Base-by-base conservation (phyloP, 2,888 invertebrate genomes). In the Sympetrum striolatum region DNA sequence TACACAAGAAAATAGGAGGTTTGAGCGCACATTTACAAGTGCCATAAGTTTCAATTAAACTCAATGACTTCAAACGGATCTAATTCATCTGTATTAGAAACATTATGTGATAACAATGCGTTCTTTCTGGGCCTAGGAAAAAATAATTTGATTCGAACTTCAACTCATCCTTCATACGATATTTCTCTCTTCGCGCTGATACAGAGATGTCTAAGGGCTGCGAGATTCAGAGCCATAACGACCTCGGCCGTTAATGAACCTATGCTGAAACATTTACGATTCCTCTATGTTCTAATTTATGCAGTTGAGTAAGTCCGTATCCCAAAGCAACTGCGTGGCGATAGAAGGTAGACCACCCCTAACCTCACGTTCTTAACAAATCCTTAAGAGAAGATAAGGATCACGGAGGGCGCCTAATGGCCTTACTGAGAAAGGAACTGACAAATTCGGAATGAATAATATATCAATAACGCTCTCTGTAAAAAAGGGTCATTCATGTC, bases 231-330 rank as follows among this genome's bases (percentile, higher is more conserved):
- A 58, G 8, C 86, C 60, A 37, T 39, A 86, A 60, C 60, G 86
- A 64, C 64, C 39, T 35, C 86, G 10, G 14, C 39, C 60, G 86
- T 64, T 86, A 86, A 86, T 86, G 86, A 86, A 86, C 86, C 31
- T 14, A 22, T 53, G 86, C 4, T 86, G 86, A 86, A 64, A 86
- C 86, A 60, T 86, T 86, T 60, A 86, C 60, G 64, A 37, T n/a
- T 31, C 60, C 15, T 60, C 64, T 15, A 48, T 86, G 60, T 64
- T 64, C 37, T 60, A 86, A 60, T 86, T 60, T 60, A 86, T 64
- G 86, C 39, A n/a, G 86, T 86, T 86, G 86, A 86, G 86, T 86
- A 86, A 60, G 86, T 86, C 86, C 14, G 73, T 31, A 22, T 25
- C 1, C 6, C 22, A 22, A 5, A n/a, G 10, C 22, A n/a, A 22